Percentiles rank a stretch among this genome's conserved stretches.
Conservation (phyloP, 2,888 invertebrate species). For the Campoletis raptor region DNA sequence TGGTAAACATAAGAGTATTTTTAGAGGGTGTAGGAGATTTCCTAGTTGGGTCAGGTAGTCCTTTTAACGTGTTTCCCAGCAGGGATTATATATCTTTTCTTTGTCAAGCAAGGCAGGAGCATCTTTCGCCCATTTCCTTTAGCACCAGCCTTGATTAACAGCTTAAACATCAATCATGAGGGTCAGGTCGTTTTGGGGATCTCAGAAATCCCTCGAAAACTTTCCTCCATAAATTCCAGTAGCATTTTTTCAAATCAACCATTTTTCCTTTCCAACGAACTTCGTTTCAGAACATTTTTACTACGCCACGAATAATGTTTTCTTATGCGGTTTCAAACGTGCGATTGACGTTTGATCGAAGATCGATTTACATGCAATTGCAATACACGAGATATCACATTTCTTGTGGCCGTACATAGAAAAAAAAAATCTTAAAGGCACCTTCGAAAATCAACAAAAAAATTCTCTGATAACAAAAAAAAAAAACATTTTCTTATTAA, state of each 20-base stretch:
- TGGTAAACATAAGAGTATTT: not conserved
- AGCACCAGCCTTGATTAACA: constrained; percentile 10
- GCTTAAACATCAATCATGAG: not conserved
- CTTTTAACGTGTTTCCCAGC: not conserved
- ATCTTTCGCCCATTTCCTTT: not conserved
- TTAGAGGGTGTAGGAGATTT: constrained; percentile 18
- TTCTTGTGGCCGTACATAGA: not conserved
- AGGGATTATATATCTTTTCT: constrained; percentile 4
- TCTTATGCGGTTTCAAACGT: not conserved
- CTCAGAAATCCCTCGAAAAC: not conserved
- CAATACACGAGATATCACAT: not conserved
- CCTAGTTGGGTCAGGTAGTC: constrained; percentile 5
- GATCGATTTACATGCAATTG: constrained; percentile 2
- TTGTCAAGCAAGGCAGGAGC: constrained; percentile 3
- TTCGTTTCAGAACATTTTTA: not conserved
- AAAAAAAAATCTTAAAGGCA: not conserved
- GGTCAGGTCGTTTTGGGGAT: not conserved
- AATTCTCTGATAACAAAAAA: not conserved
- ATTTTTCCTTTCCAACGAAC: not conserved
- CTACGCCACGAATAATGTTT: not conserved
- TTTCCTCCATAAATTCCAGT: constrained; percentile 5
- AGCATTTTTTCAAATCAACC: not conserved
- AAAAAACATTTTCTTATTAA: not conserved
- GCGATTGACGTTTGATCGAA: not conserved
- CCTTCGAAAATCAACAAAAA: not conserved